Percentiles rank a stretch among this genome's conserved stretches.
phyloP scores from a whole-genome alignment of 2,113 vertebrate species.

The Girardinichthys multiradiatus region DNA sequence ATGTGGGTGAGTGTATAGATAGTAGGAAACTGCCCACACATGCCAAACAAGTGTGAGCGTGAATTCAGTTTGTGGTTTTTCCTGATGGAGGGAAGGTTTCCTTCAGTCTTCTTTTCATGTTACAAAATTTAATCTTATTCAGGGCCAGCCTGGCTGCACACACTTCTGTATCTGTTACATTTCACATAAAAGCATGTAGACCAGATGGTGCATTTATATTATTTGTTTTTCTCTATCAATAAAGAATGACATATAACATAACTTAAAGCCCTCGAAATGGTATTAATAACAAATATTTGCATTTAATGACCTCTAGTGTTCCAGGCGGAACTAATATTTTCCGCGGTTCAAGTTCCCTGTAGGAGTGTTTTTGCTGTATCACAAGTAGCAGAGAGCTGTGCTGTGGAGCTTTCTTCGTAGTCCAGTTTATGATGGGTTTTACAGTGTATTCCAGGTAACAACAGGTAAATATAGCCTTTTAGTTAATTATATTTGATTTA shows the following conservation, averaged over 20 bases:
- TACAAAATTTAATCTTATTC: background rate
- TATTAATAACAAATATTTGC: rapidly evolving
- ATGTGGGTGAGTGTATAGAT: constrained; percentile 19
- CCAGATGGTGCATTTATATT: background rate
- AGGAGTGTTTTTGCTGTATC: constrained; percentile 58
- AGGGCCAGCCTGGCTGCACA: background rate
- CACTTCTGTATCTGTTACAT: background rate
- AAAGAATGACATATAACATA: background rate
- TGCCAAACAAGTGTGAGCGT: constrained; percentile 25
- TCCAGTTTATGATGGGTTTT: no score
- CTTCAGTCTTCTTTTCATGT: background rate
- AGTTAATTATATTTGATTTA: background rate
- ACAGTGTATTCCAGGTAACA: background rate
- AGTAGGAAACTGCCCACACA: constrained; percentile 15
- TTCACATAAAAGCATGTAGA: background rate
- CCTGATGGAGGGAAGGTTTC: background rate
- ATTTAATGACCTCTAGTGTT: background rate
- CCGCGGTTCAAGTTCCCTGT: constrained; percentile 20
- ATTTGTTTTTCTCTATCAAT: background rate
- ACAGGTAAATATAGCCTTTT: background rate
- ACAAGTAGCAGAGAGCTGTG: constrained; percentile 3
- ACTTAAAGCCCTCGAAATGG: rapidly evolving
- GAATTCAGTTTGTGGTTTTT: constrained; percentile 3
- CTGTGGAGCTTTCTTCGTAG: background rate
- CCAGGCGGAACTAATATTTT: constrained; percentile 41